Evolutionary conservation across 2,113 vertebrate species (phyloP).

Genomic region (Tachysurus fulvidraco): DNA sequence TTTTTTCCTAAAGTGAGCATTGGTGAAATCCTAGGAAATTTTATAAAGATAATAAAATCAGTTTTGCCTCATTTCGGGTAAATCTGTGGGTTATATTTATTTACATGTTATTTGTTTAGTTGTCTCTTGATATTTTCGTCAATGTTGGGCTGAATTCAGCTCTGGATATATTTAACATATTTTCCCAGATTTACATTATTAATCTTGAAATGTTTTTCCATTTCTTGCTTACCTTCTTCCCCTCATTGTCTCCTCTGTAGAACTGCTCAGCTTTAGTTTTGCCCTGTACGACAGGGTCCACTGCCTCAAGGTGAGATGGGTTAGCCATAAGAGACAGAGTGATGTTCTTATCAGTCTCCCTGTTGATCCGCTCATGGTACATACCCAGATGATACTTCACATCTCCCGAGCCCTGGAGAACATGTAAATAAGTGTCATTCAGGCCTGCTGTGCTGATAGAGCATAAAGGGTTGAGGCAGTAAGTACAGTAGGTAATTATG

Average conservation of each 20-base stretch:
- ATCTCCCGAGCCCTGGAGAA: constrained; percentile 87
- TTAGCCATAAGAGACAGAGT: constrained; percentile 94
- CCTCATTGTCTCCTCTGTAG: constrained; percentile 92
- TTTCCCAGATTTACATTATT: not conserved
- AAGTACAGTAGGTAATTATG: not conserved
- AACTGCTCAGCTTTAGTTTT: constrained; percentile 98
- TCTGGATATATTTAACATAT: not conserved
- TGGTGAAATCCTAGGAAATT: not conserved
- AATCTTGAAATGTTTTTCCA: not conserved
- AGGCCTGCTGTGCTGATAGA: not conserved
- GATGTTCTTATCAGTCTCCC: constrained; percentile 92
- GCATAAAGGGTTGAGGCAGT: not conserved
- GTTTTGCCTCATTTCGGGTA: not conserved
- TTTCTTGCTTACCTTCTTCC: constrained; percentile 81
- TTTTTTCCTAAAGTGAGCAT: not conserved
- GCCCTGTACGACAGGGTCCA: constrained; percentile 93
- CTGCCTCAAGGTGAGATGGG: constrained; percentile 94
- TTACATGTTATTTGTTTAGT: not conserved
- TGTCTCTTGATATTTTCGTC: too few species aligned
- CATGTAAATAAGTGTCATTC: not conserved
- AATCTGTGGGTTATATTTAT: not conserved
- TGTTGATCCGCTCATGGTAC: constrained; percentile 96
- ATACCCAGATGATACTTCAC: constrained; percentile 98
- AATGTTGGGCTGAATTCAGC: too few species aligned
- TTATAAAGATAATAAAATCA: not conserved